Percentiles rank a stretch among this genome's conserved stretches.
Conservation (phyloP, 2,888 invertebrate species). For the Drosophila anomalata region DNA sequence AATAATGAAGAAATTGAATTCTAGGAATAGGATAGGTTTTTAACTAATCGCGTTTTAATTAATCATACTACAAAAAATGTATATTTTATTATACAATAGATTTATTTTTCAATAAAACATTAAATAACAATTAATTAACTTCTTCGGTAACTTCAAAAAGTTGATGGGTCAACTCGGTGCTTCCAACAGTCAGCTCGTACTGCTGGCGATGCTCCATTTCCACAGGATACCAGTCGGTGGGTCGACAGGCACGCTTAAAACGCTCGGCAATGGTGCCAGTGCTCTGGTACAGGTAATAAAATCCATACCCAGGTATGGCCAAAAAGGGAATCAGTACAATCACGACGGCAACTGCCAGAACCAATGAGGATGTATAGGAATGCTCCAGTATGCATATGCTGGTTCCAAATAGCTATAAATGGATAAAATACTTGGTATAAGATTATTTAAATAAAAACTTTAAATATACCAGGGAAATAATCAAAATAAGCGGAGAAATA, state of each 20-base stretch:
- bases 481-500: slow-evolving; percentile 75
- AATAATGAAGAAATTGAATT: too few relatives aligned
- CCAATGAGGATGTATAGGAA: neutral
- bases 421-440: neutral
- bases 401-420: slow-evolving; percentile 45
- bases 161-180: slow-evolving; percentile 80
- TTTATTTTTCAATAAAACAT: neutral
- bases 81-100: too few relatives aligned
- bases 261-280: slow-evolving; percentile 72
- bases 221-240: slow-evolving; percentile 83
- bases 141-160: slow-evolving; percentile 74
- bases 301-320: slow-evolving; percentile 78
- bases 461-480: slow-evolving; percentile 57
- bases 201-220: slow-evolving; percentile 75
- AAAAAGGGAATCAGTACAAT: slow-evolving; percentile 71
- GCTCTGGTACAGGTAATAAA: slow-evolving; percentile 67
- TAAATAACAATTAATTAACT: slow-evolving; percentile 37
- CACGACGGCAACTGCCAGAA: neutral
- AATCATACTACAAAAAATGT: too few relatives aligned
- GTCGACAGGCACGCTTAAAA: slow-evolving; percentile 72
- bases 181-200: slow-evolving; percentile 78
- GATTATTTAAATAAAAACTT: neutral
- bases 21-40: too few relatives aligned
- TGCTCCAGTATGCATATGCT: slow-evolving; percentile 42
- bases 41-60: too few relatives aligned